Base-by-base conservation (phyloP, 1,140 invertebrate genomes). In the Micrasema minimum region DNA sequence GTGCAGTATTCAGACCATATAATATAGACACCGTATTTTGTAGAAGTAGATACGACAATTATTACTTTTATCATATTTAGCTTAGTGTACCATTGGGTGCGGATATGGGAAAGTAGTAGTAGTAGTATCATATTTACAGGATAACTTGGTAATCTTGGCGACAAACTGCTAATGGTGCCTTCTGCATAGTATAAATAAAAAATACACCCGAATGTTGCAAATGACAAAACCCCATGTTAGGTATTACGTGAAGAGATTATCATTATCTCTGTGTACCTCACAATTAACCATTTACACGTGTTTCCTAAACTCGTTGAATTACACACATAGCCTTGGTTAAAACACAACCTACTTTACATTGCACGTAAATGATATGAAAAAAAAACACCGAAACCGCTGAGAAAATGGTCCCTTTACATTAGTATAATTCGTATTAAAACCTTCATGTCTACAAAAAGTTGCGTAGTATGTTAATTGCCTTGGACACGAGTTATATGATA, bases 281-380 rank as follows among this genome's bases (percentile, higher is more conserved):
- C 41, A 72, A 72, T 72, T 72, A 72, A 53, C 65, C 51, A 41
- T 61, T 71, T 48, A 66, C 65, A 72, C 64, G 64, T 67, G 70
- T 67, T 67, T 72, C 70, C 53, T 31, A 67, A 72, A 67, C 51
- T 72, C 70, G 65, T 66, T 48, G 45, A 48, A 66, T 71, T 71
- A 61, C 66, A n/a, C 51, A 38, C 43, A 41, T 57, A 65, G 26
- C 61, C 69, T 71, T 65, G 69, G 23, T 16, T 64, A 12, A 38
- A 31, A 31, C 2, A 31, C 2, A 4, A 12, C 41, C 2, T 5
- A 45, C 11, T 50, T 50, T 50, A 50, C 46, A 22, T 22, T 50
- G 11, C 14, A 4, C 26, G 26, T 31, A 31, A 7, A 7, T 31
- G 7, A 7, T 31, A 31, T 31, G 26, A 7, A 31, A 45, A 45